These are phyloP conservation scores for Spodoptera picta DNA, from an alignment of 2,888 invertebrate species.

Conservation along the genomic window DNA sequence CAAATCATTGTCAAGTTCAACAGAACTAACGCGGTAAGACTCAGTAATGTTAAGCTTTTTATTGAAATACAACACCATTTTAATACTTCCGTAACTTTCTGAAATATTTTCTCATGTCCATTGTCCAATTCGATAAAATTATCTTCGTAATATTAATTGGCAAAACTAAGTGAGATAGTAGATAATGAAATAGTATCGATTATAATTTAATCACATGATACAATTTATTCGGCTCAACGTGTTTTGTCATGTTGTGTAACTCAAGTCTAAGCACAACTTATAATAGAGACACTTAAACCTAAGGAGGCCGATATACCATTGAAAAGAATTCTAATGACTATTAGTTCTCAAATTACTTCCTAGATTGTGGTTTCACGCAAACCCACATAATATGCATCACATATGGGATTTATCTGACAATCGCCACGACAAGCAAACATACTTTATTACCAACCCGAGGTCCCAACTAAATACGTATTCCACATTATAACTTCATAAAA, in stretches of 20 bases:
- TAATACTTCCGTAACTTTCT: constrained; percentile 22
- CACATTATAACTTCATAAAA: constrained; percentile 28
- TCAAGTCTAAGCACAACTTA: constrained; percentile 10
- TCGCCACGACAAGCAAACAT: constrained; percentile 41
- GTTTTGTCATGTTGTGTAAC: constrained; percentile 16
- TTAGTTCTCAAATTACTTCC: constrained; percentile 69
- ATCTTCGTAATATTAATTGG: background rate
- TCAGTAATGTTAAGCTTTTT: constrained; percentile 51
- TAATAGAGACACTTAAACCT: constrained; percentile 20
- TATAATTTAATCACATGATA: background rate
- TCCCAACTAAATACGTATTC: constrained; percentile 15
- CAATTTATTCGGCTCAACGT: too few species aligned
- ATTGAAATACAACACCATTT: constrained; percentile 17
- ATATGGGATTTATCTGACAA: constrained; percentile 52
- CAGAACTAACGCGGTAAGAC: constrained; percentile 69
- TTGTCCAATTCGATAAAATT: background rate
- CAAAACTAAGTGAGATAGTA: constrained; percentile 8
- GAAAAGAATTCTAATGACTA: constrained; percentile 53
- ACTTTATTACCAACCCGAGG: constrained; percentile 24
- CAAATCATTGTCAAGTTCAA: constrained; percentile 82
- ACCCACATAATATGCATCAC: constrained; percentile 49
- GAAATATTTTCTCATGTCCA: constrained; percentile 5
- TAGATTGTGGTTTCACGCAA: constrained; percentile 68
- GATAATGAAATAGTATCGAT: background rate
- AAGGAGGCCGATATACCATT: constrained; percentile 30